Evolutionary conservation across 2,113 vertebrate genomes (phyloP).

Genomic region (Oryzias melastigma): DNA sequence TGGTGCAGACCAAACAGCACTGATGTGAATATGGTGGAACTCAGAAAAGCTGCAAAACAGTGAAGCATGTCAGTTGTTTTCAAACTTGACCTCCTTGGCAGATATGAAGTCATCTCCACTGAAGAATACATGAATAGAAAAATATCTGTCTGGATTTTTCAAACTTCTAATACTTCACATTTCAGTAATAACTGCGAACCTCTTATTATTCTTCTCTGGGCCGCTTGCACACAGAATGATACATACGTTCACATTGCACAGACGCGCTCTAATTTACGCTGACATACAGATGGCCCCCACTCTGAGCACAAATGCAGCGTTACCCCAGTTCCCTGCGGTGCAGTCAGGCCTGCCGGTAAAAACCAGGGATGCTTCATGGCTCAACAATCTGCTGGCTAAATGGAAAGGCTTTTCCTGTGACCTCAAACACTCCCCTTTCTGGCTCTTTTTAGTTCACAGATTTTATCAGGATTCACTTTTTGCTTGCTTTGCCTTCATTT

Average conservation of each 20-base stretch:
- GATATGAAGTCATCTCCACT: no score
- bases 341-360: slow-evolving; percentile 76
- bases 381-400: slow-evolving; percentile 80
- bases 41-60: no score
- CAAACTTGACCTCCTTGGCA: no score
- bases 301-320: slow-evolving; percentile 76
- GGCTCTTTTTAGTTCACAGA: slow-evolving; percentile 11
- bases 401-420: slow-evolving; percentile 77
- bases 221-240: slow-evolving; percentile 30
- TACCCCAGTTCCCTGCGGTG: slow-evolving; percentile 78
- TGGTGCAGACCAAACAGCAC: no score
- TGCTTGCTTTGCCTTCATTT: not conserved
- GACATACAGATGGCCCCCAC: slow-evolving; percentile 76
- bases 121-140: no score
- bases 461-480: slow-evolving; percentile 2
- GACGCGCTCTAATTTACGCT: slow-evolving; percentile 56
- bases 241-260: slow-evolving; percentile 31
- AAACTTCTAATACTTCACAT: no score
- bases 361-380: slow-evolving; percentile 78
- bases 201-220: no score
- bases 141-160: no score
- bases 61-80: no score
- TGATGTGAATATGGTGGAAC: no score
- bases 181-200: no score
- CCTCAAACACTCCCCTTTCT: slow-evolving; percentile 67